Evolutionary conservation across 2,113 vertebrate species (phyloP), one percentile per base, ranked within the genome.

Genomic region (Fulmarus glacialis): DNA sequence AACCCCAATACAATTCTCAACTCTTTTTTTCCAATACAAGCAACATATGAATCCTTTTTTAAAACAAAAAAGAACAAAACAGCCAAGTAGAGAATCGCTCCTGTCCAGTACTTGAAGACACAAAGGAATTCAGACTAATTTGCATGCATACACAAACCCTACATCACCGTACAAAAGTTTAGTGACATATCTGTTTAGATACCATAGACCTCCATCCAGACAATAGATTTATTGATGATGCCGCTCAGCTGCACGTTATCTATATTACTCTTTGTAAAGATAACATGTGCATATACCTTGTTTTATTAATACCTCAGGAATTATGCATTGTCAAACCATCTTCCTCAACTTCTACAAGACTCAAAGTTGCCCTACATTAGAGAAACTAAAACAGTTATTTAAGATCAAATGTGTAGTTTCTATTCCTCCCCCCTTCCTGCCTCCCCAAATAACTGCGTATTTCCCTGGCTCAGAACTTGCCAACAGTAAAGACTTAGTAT

Each of bases 221-320:
- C 56, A 67, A 83, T 2, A n/a, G 1, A 74, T 29, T 43, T 55
- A 59, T 3, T 87, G 59, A 56, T 42, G 48, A 47, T 56, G 30
- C 6, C 9, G 16, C 59, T 91, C 64, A 78, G 50, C 63, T 84
- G 47, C 70, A 52, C 2, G 2, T 40, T 70, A 68, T 26, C 52
- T 56, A 5, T 17, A 40, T 12, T 19, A 40, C 19, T 73, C n/a
- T 72, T 63, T 66, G 62, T 48, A 47, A 84, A 62, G 26, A 30
- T 2, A 83, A 47, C 0, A 1, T 32, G 21, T 0, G 1, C 34
- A 53, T 48, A 58, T 9, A 58, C 27, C n/a, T 89, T 80, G 42
- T 26, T 85, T 92, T 47, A 92, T 38, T 29, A 70, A 45, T 23
- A 81, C 22, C 45, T 75, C 60, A 50, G 47, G 36, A 95, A 82